Evolutionary conservation across 1,140 invertebrate genomes (phyloP), one percentile per base, ranked within the genome.

Genomic region (Pseudomyrmex concolor): DNA sequence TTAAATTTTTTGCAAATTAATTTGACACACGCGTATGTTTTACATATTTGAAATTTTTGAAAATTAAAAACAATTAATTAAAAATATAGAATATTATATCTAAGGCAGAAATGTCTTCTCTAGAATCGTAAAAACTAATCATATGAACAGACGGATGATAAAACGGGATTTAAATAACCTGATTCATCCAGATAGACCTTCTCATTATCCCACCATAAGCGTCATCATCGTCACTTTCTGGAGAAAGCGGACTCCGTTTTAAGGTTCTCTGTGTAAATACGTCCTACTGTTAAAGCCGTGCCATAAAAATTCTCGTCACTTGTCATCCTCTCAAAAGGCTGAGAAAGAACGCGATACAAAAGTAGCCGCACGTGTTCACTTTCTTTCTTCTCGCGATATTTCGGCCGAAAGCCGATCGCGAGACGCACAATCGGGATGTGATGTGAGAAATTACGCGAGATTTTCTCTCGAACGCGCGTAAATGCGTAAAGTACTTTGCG

Each of bases 281-380:
- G 34, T 54, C n/a, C n/a, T n/a, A 54, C 50, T n/a, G 48, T 57
- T 48, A 64, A 57, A 50, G 2, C 12, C 7, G 12, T 25, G 4
- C 34, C 25, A 48, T 78, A 68, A 78, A 57, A 68, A 68, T 78
- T 19, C 19, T 48, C 19, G 50, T 25, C 66, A n/a, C 25, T 78
- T 25, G 74, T 57, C 51, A 78, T 51, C 9, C 25, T 48, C 17
- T 34, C 34, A 12, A 7, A 12, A 62, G 64, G 34, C 34, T 15
- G 17, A 45, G 22, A 22, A 59, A 19, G 25, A 17, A 15, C 8
- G 17, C 48, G 34, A 34, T 5, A 34, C n/a, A 25, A 43, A 15
- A 15, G 43, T 22, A 15, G 3, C 3, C 45, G 54, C 45, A 13
- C 43, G 17, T 10, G 45, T 1, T 19, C 13, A 17, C 45, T 76